These are phyloP conservation scores for Rhopalosiphum padi DNA, from an alignment of 1,140 invertebrate species.

Conservation along the genomic window DNA sequence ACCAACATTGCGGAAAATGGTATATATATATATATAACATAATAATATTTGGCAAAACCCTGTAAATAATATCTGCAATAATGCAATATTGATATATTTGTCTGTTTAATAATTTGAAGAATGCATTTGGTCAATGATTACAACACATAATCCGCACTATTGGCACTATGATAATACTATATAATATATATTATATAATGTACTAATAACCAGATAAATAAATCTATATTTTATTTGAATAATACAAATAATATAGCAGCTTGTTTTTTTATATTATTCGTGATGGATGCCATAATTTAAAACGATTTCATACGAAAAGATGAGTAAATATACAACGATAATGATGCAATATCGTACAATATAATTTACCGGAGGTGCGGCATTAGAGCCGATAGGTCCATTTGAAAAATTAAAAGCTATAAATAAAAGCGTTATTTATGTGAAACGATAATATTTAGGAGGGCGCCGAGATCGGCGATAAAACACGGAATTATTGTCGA, in stretches of 20 bases:
- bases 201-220: neutral
- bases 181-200: no score
- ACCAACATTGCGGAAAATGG: neutral
- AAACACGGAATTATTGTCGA: constrained; percentile 46
- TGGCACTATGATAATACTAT: no score
- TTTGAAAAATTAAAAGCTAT: constrained; percentile 54
- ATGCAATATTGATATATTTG: neutral
- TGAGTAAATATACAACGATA: neutral
- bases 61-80: no score
- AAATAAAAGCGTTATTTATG: constrained; percentile 55
- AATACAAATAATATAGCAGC: neutral
- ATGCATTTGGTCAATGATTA: neutral
- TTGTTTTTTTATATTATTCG: neutral
- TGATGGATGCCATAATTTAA: neutral
- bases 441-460: neutral
- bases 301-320: neutral
- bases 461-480: constrained; percentile 28
- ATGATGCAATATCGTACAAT: neutral
- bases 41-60: no score
- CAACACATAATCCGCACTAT: no score
- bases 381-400: neutral
- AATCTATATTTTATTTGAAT: neutral
- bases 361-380: neutral
- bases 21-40: no score
- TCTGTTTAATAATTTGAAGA: neutral